Evolutionary conservation across 2,113 vertebrate genomes (phyloP).

Genomic region (Sinocyclocheilus anophthalmus): DNA sequence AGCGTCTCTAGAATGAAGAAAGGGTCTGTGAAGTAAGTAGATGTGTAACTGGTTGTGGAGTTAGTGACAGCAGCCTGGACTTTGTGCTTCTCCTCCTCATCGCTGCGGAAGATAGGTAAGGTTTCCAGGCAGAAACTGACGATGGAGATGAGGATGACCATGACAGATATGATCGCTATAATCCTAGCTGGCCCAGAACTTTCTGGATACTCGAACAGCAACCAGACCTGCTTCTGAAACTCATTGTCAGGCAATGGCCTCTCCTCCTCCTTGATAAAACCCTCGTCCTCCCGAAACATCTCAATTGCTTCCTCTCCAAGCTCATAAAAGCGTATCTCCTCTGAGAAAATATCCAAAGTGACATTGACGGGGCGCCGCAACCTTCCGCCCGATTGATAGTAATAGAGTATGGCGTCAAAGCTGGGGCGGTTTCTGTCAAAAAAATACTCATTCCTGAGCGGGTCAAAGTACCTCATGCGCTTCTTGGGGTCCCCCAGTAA

Average conservation of each 20-base stretch:
- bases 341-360: constrained; percentile 96
- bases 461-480: constrained; percentile 98
- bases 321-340: constrained; percentile 98
- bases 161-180: constrained; percentile 98
- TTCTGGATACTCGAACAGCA: constrained; percentile 98
- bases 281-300: constrained; percentile 97
- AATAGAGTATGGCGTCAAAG: constrained; percentile 98
- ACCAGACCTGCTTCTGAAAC: constrained; percentile 98
- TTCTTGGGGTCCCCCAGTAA: constrained; percentile 97
- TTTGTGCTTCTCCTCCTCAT: constrained; percentile 76
- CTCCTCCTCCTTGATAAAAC: constrained; percentile 98
- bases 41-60: constrained; percentile 71
- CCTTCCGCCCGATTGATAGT: constrained; percentile 95
- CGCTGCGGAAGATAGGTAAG: constrained; percentile 69
- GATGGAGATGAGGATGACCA: constrained; percentile 98
- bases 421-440: constrained; percentile 96
- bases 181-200: constrained; percentile 98
- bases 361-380: constrained; percentile 92
- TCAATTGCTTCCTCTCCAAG: constrained; percentile 97
- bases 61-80: constrained; percentile 72
- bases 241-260: constrained; percentile 94
- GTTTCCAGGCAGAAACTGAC: constrained; percentile 99
- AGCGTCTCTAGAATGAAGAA: constrained; percentile 99
- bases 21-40: constrained; percentile 90
- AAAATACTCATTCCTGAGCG: constrained; percentile 96